Evolutionary conservation across 1,140 invertebrate species (phyloP), one percentile per base, ranked within the genome.

Genomic region (Diorhabda carinulata): DNA sequence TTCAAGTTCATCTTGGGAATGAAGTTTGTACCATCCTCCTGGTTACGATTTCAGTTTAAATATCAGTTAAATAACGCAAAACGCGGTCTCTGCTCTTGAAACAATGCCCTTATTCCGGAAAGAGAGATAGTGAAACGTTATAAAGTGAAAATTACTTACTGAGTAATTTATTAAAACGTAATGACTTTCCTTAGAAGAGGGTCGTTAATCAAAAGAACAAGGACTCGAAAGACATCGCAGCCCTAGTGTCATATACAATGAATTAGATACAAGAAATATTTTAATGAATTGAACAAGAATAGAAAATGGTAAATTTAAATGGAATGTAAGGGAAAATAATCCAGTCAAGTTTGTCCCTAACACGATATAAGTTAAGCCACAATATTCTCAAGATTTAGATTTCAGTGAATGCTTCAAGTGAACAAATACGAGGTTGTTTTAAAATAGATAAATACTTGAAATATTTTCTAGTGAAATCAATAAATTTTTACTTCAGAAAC

Each of bases 161-260:
- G 62, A 57, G 65, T 70, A 67, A 70, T 70, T 70, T 70, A 70
- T 66, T 59, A 67, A 67, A 67, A 70, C 69, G 69, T 70, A 70
- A 70, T 70, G 69, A 70, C 69, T 70, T 70, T 67, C 65, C 25
- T 58, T 61, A 60, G 59, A 67, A 59, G 64, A 66, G 47, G 25
- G 45, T 70, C 69, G 66, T 70, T 70, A 67, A 70, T 70, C 69
- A 70, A 70, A 67, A 59, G 43, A 70, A 57, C 66, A 43, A 58
- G 65, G 60, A 57, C 45, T 63, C 69, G 63, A 64, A 63, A 67
- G 65, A 58, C 57, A 45, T 56, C 60, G 52, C 69, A 67, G 66
- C 63, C 52, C 44, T 10, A 58, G 69, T 25, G 25, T 25, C 25
- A 25, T 25, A 25, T 25, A 25, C 25, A 25, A 25, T 25, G 25